Evolutionary conservation across 2,797 vertebrate species (phyloP), one percentile per base, ranked within the genome.

Genomic region (Mus spretus): DNA sequence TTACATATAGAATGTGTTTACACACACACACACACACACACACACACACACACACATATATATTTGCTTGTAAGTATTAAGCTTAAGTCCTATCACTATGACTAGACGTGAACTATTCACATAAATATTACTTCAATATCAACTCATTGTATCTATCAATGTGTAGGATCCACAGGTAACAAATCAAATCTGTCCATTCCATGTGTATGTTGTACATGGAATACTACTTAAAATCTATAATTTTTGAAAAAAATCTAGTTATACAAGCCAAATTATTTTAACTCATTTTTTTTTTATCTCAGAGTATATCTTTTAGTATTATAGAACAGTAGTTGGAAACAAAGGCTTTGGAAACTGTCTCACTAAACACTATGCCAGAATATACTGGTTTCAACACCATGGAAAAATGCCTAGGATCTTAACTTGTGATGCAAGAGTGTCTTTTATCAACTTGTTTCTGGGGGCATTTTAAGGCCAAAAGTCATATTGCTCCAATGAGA

Each of bases 1-100:
- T 92, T 82, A 90, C 1, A 24, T 55, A 50, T 11, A 78, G 79
- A 93, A 87, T 89, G 1, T 67, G 19, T 40, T 3, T 40, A 8
- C 89, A 34, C 44, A 4, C 6, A 28, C 65, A 9, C 26, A 65
- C 1, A 13, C 3, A 65, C 11, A 65, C 4, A 65, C 28, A 11
- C 10, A 11, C 9, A 10, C 0, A 61, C 0, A 61, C 24, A 26
- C 1, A 19, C 86, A 34, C 37, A 4, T 6, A 28, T 83, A 90
- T 28, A 37, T 93, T 53, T 89, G 11, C 40, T 96, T 96, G 2
- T 55, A 63, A 65, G 90, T 89, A 84, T 74, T 91, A 78, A 67
- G 15, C 31, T 53, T 86, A 87, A 81, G 26, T 47, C 59, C 8
- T 70, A 13, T 3, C 77, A 57, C n/a, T 24, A 53, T 37, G 91